phyloP scores from a whole-genome alignment of 2,888 invertebrate genomes.

The Sphaeridia pumilis region DNA sequence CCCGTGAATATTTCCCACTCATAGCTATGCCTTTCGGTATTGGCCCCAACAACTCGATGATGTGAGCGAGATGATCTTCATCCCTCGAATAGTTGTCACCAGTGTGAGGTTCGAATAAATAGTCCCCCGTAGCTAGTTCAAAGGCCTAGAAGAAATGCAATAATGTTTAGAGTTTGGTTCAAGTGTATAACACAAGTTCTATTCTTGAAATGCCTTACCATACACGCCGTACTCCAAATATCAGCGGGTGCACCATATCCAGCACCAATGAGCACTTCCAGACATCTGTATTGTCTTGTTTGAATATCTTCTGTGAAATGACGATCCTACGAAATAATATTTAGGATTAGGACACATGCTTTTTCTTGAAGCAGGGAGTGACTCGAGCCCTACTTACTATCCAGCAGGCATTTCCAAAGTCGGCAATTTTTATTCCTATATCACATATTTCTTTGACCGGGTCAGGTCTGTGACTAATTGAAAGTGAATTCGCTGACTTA shows the following conservation, averaged over 20 bases:
- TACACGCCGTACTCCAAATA: conserved; percentile 99
- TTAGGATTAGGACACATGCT: neutral
- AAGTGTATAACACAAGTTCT: neutral
- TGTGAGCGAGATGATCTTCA: conserved; percentile 98
- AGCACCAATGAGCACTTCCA: conserved; percentile 91
- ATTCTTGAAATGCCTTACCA: conserved; percentile 45
- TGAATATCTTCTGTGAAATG: conserved; percentile 99
- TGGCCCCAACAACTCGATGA: conserved; percentile 92
- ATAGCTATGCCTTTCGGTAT: conserved; percentile 89
- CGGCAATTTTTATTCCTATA: conserved; percentile 90
- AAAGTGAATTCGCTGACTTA: conserved; percentile 37
- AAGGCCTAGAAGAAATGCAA: conserved; percentile 53
- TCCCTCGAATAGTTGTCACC: conserved; percentile 93
- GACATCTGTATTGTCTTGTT: conserved; percentile 91
- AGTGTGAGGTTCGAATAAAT: conserved; percentile 96
- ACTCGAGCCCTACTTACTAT: conserved; percentile 43
- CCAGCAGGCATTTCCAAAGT: conserved; percentile 99
- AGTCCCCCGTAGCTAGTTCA: conserved; percentile 98
- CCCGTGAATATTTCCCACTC: conserved; percentile 81
- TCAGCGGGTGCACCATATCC: conserved; percentile 97
- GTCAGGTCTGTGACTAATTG: conserved; percentile 45
- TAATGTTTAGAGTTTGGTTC: neutral
- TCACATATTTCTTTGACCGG: conserved; percentile 80
- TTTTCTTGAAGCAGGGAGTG: neutral
- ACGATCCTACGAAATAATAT: conserved; percentile 49